Conservation (phyloP, 2,888 invertebrate genomes). For the Itoplectis maculator region DNA sequence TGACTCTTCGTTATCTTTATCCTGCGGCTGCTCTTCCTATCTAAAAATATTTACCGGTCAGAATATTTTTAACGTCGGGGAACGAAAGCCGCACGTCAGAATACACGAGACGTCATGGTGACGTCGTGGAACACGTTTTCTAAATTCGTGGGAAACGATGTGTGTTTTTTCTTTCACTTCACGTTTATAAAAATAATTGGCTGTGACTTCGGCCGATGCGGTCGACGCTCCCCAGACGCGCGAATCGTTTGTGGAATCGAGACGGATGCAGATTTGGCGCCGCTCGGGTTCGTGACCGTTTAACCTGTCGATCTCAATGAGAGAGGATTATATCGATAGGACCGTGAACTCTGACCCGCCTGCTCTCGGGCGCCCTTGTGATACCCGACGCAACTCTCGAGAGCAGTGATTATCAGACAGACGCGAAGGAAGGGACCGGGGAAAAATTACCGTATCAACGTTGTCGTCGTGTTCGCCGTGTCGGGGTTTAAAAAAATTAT, state of each 20-base stretch:
- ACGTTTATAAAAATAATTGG: too few relatives aligned
- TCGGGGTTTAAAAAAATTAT: too few relatives aligned
- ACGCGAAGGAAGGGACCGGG: background rate
- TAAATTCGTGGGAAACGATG: too few relatives aligned
- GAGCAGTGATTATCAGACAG: slow-evolving; percentile 28
- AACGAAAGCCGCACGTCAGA: background rate
- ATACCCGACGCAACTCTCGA: slow-evolving; percentile 2
- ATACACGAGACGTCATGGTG: background rate
- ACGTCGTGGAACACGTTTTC: background rate
- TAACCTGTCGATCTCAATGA: slow-evolving; percentile 68
- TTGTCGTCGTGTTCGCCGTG: too few relatives aligned
- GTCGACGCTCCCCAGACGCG: background rate
- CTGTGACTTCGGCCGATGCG: too few relatives aligned
- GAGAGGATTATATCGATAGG: slow-evolving; percentile 67
- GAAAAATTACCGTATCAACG: too few relatives aligned
- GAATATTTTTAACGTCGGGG: background rate
- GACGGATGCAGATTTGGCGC: background rate
- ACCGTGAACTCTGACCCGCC: slow-evolving; percentile 69
- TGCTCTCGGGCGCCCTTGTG: slow-evolving; percentile 33
- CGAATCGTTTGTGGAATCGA: background rate
- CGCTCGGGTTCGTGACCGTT: slow-evolving; percentile 38
- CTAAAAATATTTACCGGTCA: background rate
- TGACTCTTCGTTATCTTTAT: slow-evolving; percentile 29
- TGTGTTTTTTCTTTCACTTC: too few relatives aligned
- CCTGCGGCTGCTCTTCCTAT: background rate